A percentile compares a stretch with the other conserved stretches of the same genome.
Evolutionary conservation across 2,113 vertebrate species (phyloP).

Genomic region (Tympanuchus pallidicinctus): DNA sequence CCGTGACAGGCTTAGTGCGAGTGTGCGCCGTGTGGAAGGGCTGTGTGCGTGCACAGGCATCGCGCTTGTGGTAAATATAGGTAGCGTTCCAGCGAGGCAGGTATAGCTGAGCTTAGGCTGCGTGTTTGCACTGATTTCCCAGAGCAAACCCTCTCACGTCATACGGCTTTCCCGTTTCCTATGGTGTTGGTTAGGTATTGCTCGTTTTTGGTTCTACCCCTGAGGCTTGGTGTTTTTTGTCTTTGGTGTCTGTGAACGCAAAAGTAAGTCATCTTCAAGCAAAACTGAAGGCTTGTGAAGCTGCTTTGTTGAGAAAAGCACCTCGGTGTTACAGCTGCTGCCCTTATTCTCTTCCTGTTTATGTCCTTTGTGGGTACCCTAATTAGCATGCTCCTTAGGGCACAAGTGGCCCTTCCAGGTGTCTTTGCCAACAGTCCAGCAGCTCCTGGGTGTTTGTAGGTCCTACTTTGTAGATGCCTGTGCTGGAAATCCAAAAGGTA

Average conservation of each 20-base stretch:
- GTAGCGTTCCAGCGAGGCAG: not conserved
- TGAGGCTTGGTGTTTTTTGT: not conserved
- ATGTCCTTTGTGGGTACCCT: fast-evolving
- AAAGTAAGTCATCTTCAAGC: not conserved
- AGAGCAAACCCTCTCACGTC: not conserved
- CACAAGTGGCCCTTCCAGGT: not conserved
- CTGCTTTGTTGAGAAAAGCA: not conserved
- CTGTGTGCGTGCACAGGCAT: not conserved
- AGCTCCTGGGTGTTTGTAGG: not conserved
- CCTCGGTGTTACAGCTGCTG: not conserved
- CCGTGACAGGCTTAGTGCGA: not conserved
- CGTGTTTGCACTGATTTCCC: not conserved
- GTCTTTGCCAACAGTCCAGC: not conserved
- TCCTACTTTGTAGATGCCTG: not conserved
- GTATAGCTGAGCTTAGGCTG: not conserved
- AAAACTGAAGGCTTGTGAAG: not conserved
- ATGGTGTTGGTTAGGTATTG: not conserved
- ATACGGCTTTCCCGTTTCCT: not conserved
- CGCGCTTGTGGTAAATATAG: not conserved
- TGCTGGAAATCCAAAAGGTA: not conserved
- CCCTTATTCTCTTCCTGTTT: not conserved
- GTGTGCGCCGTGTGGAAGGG: not conserved
- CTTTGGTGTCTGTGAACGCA: not conserved
- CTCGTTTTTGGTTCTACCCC: not conserved
- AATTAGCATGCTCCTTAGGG: not conserved